A percentile compares a stretch with the other conserved stretches of the same genome.
Evolutionary conservation across 2,888 invertebrate genomes (phyloP).

Genomic region (Isotomurus palustris): DNA sequence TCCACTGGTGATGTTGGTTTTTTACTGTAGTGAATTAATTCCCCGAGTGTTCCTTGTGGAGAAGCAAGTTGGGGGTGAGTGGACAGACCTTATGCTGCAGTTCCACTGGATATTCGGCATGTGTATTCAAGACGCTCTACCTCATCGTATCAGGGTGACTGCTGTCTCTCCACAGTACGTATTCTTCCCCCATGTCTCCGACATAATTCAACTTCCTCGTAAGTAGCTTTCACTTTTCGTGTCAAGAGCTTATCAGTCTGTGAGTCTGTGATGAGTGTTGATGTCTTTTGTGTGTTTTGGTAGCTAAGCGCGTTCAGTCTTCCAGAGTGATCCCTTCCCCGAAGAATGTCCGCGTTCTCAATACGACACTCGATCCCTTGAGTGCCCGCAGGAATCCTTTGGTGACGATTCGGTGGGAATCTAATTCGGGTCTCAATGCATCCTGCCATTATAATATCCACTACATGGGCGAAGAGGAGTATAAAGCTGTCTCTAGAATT

Average conservation of each 20-base stretch:
- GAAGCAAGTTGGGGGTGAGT: constrained; percentile 17
- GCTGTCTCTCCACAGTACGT: constrained; percentile 28
- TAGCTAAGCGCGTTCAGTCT: no score
- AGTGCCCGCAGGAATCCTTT: constrained; percentile 16
- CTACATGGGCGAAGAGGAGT: constrained; percentile 22
- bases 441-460: constrained; percentile 34
- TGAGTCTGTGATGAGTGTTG: not conserved
- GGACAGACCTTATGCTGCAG: constrained; percentile 12
- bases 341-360: constrained; percentile 14
- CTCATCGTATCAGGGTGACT: constrained; percentile 26
- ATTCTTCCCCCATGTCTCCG: constrained; percentile 21
- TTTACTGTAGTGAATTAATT: constrained; percentile 7
- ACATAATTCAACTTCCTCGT: constrained; percentile 19
- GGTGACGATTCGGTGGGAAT: constrained; percentile 31
- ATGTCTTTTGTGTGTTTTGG: not conserved
- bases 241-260: no score
- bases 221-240: no score
- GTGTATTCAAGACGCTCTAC: constrained; percentile 4
- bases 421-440: constrained; percentile 34
- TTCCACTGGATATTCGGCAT: constrained; percentile 24
- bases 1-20: not conserved
- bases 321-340: no score
- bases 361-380: constrained; percentile 3
- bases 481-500: not conserved
- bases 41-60: constrained; percentile 31